phyloP scores from a whole-genome alignment of 2,113 vertebrate species.

The Acrocephalus arundinaceus region DNA sequence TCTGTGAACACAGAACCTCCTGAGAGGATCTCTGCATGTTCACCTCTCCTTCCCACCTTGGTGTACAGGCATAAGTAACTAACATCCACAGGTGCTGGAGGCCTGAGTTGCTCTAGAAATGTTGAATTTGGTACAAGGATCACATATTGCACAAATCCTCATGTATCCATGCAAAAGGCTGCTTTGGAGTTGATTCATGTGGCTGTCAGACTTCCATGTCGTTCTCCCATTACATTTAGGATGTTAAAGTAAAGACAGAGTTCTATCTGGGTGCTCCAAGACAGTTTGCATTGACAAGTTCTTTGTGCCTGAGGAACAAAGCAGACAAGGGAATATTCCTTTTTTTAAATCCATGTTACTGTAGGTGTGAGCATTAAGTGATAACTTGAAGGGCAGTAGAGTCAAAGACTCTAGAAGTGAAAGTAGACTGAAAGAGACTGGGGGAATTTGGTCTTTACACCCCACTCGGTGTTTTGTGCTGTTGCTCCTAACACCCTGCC shows the following conservation, averaged over 20 bases:
- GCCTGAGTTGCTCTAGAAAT: neutral
- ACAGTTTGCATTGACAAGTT: neutral
- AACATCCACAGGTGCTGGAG: neutral
- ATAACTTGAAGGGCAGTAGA: neutral
- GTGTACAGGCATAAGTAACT: neutral
- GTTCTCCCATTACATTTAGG: neutral
- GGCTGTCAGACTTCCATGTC: neutral
- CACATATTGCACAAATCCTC: neutral
- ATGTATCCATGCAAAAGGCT: neutral
- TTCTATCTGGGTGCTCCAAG: neutral
- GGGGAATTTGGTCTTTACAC: neutral
- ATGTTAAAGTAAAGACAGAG: neutral
- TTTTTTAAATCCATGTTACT: neutral
- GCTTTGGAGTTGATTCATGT: neutral
- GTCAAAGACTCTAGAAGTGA: no score
- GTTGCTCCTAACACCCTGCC: neutral
- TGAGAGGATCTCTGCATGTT: neutral
- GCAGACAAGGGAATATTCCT: neutral
- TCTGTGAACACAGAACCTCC: neutral
- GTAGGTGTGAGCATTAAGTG: neutral
- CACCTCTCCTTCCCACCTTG: neutral
- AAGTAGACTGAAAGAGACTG: neutral
- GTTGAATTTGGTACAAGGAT: neutral
- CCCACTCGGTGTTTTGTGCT: neutral
- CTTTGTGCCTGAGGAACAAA: neutral